Evolutionary conservation across 2,888 invertebrate species (phyloP), one percentile per base, ranked within the genome.

Genomic region (Hydrotaea diabolus): DNA sequence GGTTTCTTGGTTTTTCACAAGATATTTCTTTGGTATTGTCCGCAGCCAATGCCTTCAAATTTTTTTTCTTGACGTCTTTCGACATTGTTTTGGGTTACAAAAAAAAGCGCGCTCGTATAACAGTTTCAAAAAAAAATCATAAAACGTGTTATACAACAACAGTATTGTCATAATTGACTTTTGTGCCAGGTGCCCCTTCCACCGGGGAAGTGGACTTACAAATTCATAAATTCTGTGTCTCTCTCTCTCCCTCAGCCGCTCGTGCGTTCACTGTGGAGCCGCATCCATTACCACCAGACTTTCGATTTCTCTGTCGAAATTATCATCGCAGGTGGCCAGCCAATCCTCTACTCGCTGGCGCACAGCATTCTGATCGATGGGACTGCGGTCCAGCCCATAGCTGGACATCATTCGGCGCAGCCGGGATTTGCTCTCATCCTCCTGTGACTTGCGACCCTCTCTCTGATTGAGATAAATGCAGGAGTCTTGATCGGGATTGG

Each of bases 301-400:
- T 66, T 92, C 91, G 1, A 92, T 86, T 77, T 92, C 91, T 5
- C 88, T 89, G 85, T 92, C 92, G 49, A 91, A 92, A 80, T 89
- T 91, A 66, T 89, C 89, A 83, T 94, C 94, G 87, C 94, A 94
- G 53, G 93, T 93, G 87, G 93, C 93, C n/a, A 95, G 93, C 95
- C 95, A 95, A 83, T 95, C 95, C 91, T 94, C 94, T 80, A 95
- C 94, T 75, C 95, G 92, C 81, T 94, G 93, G 55, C 94, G 93
- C 83, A 95, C 93, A 31, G 94, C 93, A 49, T 93, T 93, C 88
- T 94, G 94, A 89, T 95, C 95, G 15, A 95, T 93, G 2, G 94
- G 94, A 0, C 94, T 94, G 9, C 21, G 39, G 87, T 95, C 95
- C 64, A 95, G 92, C 0, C 95, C 95, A 88, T 94, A 94, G 86